Percentiles rank a stretch among this genome's conserved stretches.
Conservation (phyloP, 2,113 vertebrate species). For the Brienomyrus brachyistius region DNA sequence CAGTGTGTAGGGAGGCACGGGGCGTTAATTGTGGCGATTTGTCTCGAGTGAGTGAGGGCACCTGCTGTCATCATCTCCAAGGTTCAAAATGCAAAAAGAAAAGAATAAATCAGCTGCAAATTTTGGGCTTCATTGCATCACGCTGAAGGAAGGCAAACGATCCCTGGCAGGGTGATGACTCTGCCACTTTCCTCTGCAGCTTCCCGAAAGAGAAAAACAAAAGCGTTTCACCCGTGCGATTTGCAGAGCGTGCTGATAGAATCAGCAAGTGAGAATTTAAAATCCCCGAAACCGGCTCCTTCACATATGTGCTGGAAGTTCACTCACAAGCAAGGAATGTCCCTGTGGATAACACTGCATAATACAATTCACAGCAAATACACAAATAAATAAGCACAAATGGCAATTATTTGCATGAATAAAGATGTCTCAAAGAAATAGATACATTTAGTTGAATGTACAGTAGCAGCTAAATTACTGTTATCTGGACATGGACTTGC, state of each 20-base stretch:
- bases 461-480: constrained; percentile 2
- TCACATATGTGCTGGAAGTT: background rate
- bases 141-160: background rate
- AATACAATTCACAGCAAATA: background rate
- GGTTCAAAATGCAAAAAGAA: background rate
- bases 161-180: background rate
- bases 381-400: background rate
- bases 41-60: background rate
- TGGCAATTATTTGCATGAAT: background rate
- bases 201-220: background rate
- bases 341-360: background rate
- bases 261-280: background rate
- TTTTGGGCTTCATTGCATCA: background rate
- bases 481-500: background rate
- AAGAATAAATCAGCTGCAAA: background rate
- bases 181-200: background rate
- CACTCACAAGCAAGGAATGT: background rate
- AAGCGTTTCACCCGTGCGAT: background rate
- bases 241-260: background rate
- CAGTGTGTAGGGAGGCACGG: background rate
- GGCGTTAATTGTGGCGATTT: background rate
- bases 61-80: background rate
- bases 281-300: background rate
- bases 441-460: background rate
- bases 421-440: background rate